phyloP scores from a whole-genome alignment of 2,797 vertebrate species.

The Danio jaintianensis region DNA sequence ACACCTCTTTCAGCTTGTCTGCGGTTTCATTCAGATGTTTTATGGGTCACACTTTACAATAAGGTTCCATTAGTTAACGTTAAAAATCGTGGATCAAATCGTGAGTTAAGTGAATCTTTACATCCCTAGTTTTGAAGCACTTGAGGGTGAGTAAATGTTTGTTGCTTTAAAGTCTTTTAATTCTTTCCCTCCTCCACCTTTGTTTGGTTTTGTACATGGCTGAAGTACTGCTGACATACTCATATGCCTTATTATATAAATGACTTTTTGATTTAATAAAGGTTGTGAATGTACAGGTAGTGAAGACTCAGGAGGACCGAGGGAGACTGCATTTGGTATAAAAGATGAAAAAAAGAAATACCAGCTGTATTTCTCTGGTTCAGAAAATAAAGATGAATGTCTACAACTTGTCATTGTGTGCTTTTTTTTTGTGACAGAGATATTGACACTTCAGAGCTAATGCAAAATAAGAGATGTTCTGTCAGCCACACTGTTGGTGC shows the following conservation, averaged over 20 bases:
- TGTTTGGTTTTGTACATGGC: slow-evolving; percentile 67
- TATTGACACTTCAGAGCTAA: background rate
- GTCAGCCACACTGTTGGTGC: background rate
- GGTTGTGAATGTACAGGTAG: slow-evolving; percentile 71
- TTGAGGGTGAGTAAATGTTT: too few relatives aligned
- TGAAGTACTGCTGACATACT: slow-evolving; percentile 75
- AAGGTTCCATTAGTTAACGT: too few relatives aligned
- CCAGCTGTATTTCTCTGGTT: slow-evolving; percentile 79
- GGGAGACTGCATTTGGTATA: slow-evolving; percentile 69
- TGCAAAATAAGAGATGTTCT: slow-evolving; percentile 3
- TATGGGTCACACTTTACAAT: too few relatives aligned
- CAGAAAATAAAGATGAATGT: slow-evolving; percentile 81
- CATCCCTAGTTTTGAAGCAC: too few relatives aligned
- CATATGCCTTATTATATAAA: slow-evolving; percentile 77
- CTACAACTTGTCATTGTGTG: background rate
- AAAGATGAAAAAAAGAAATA: slow-evolving; percentile 68
- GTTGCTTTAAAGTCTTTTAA: background rate
- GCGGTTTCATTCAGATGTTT: too few relatives aligned
- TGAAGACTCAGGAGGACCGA: slow-evolving; percentile 64
- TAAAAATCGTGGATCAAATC: too few relatives aligned
- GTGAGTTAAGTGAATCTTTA: too few relatives aligned
- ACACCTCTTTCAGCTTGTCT: too few relatives aligned
- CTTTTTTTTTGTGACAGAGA: background rate
- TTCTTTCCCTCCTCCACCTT: background rate
- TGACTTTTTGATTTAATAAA: slow-evolving; percentile 68